Evolutionary conservation across 1,140 invertebrate genomes (phyloP).

Genomic region (Drosophila pseudoobscura): DNA sequence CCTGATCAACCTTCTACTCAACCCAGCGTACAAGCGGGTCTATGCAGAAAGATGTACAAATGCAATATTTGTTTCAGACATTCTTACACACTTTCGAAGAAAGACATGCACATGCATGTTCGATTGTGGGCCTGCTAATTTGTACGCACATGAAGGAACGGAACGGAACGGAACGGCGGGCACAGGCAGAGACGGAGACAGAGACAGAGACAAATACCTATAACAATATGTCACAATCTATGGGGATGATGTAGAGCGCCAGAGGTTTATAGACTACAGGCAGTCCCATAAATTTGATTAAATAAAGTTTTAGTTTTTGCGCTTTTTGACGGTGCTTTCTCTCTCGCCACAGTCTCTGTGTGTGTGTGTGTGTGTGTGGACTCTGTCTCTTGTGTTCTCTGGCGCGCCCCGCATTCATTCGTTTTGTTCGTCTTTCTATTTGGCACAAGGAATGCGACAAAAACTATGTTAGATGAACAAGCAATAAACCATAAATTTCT

Average conservation of each 20-base stretch:
- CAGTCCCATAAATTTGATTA: constrained; percentile 76
- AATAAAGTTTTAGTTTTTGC: constrained; percentile 75
- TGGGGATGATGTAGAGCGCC: constrained; percentile 13
- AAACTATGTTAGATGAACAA: constrained; percentile 78
- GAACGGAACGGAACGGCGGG: no score
- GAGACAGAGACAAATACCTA: constrained; percentile 53
- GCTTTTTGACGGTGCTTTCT: constrained; percentile 42
- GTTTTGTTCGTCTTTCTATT: constrained; percentile 42
- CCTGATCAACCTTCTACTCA: no score
- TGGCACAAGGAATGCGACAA: constrained; percentile 74
- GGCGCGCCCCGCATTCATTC: constrained; percentile 28
- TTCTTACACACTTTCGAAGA: constrained; percentile 25
- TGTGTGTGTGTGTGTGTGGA: neutral
- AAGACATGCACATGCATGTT: constrained; percentile 18
- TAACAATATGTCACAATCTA: constrained; percentile 67
- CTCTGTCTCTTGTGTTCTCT: no score
- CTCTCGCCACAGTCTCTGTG: neutral
- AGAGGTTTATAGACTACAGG: constrained; percentile 18
- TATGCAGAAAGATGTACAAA: constrained; percentile 3
- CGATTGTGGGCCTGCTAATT: constrained; percentile 36
- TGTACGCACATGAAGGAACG: constrained; percentile 34
- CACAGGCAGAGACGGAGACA: neutral
- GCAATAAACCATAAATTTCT: constrained; percentile 82
- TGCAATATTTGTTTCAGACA: neutral
- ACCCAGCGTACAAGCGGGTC: no score